Evolutionary conservation across 2,888 invertebrate species (phyloP), one percentile per base, ranked within the genome.

Genomic region (Mesorhabditis spiculigera): DNA sequence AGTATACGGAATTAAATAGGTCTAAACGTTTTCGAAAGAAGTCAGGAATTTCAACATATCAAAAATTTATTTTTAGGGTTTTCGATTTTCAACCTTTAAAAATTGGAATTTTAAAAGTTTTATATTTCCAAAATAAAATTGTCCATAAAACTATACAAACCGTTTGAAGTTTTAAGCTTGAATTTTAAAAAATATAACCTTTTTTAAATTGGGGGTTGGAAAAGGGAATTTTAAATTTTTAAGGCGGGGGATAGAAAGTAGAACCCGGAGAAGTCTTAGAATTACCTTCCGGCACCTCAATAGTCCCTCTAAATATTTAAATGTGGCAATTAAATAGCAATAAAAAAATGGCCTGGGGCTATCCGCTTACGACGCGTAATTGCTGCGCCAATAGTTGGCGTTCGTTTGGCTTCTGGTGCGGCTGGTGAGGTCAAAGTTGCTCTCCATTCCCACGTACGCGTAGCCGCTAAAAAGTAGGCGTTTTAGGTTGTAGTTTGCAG

Each of bases 341-440:
- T 8, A 63, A 16, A 6, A 6, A 16, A 41, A 16, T n/a, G 41
- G 28, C 6, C 6, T 5, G 13, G 63, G 63, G 1, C 6, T 6
- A 63, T 8, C n/a, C 41, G 28, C 63, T n/a, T 28, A n/a, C 63
- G 58, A 8, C 2, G 63, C 28, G 63, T 63, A 63, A 8, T 64
- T 70, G 42, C 65, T 74, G 69, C 75, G 74, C 75, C 76, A 73
- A 44, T 74, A 74, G n/a, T 68, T 71, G 63, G 71, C 74, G 63
- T 75, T 67, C 13, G n/a, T 45, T 8, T 43, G 66, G 63, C 75
- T 75, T 44, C 81, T 79, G 16, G 85, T 83, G 64, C 81, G 77
- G 63, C 81, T 76, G 4, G 85, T 75, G 61, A 85, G 71, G 71
- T 85, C 81, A 72, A 77, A 85, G 67, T 77, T 80, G 44, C 78